Conservation (phyloP, 2,113 vertebrate species). For the Carassius gibelio region DNA sequence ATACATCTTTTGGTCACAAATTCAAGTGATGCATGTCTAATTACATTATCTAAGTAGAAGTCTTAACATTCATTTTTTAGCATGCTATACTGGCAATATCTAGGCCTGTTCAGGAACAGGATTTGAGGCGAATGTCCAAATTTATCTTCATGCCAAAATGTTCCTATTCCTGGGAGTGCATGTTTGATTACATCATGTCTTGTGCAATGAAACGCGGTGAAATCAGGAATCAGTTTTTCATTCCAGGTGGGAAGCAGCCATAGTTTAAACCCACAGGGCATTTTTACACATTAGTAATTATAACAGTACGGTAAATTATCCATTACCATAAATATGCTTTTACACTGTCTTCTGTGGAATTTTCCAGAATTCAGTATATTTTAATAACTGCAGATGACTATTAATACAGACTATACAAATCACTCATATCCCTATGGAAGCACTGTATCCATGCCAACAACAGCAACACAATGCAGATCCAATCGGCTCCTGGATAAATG, state of each 20-base stretch:
- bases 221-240: neutral
- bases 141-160: slow-evolving; percentile 14
- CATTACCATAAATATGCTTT: slow-evolving; percentile 4
- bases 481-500: neutral
- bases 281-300: slow-evolving; percentile 44
- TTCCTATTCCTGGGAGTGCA: slow-evolving; percentile 18
- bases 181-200: slow-evolving; percentile 40
- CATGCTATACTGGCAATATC: neutral
- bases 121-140: neutral
- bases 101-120: neutral
- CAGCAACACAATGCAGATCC: slow-evolving; percentile 15
- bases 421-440: slow-evolving; percentile 18
- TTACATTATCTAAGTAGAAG: neutral
- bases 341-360: neutral
- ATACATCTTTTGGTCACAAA: neutral
- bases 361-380: neutral
- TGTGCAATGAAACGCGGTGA: neutral
- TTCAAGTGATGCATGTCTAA: neutral
- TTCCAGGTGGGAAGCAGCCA: slow-evolving; percentile 12
- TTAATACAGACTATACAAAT: slow-evolving; percentile 10
- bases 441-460: slow-evolving; percentile 18
- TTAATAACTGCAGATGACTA: slow-evolving; percentile 7
- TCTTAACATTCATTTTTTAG: neutral
- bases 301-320: slow-evolving; percentile 20
- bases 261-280: slow-evolving; percentile 10